phyloP scores from a whole-genome alignment of 2,113 vertebrate species.

The Hylia prasina region DNA sequence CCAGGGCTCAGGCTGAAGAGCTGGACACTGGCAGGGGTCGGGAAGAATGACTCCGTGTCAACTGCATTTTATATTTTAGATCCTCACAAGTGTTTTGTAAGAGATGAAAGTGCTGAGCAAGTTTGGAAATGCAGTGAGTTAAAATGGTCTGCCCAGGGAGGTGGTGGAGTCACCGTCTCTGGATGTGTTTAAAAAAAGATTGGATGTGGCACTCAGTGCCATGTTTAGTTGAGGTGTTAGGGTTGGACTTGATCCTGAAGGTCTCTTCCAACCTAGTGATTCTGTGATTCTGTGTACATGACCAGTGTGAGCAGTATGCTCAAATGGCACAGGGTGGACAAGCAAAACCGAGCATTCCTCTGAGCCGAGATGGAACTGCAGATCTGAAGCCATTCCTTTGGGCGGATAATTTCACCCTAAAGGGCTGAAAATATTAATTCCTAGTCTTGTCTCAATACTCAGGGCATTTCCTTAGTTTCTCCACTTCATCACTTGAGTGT shows the following conservation, averaged over 20 bases:
- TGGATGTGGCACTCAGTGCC: background rate
- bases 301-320: background rate
- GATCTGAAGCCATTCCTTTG: background rate
- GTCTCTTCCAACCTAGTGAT: background rate
- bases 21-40: background rate
- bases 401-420: background rate
- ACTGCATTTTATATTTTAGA: background rate
- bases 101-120: background rate
- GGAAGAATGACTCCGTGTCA: background rate
- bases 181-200: background rate
- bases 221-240: background rate
- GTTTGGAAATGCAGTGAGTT: background rate
- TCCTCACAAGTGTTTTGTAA: background rate
- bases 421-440: background rate
- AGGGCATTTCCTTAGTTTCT: background rate
- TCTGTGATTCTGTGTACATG: background rate
- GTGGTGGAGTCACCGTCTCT: background rate
- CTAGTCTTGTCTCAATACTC: background rate
- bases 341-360: background rate
- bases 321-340: background rate
- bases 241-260: background rate
- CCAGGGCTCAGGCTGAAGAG: background rate
- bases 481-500: accelerated
- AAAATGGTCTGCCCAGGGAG: background rate
- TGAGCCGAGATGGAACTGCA: background rate